A percentile compares a stretch with the other conserved stretches of the same genome.
Evolutionary conservation across 2,113 vertebrate species (phyloP).

Genomic region (Osmerus eperlanus): DNA sequence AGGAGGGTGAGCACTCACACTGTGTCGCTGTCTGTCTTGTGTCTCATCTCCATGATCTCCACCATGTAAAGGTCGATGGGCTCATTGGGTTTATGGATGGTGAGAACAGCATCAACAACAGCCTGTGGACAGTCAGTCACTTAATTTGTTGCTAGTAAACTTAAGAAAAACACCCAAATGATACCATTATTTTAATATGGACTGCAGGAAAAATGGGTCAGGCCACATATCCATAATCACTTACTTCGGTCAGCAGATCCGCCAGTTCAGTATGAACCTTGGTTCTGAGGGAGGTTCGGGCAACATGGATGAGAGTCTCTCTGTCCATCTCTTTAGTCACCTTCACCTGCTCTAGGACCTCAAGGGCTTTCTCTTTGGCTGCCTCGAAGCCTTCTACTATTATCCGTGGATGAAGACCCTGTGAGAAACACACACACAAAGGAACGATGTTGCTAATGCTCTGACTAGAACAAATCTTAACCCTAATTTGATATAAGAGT

Average conservation of each 20-base stretch:
- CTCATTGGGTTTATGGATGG: conserved; percentile 83
- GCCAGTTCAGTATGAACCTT: conserved; percentile 92
- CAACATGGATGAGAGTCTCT: conserved; percentile 88
- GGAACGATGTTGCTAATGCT: too few relatives aligned
- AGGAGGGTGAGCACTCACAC: conserved; percentile 72
- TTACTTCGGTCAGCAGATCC: conserved; percentile 91
- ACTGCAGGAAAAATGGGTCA: too few relatives aligned
- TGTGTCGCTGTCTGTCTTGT: conserved; percentile 95
- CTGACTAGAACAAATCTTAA: too few relatives aligned
- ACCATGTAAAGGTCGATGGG: conserved; percentile 96
- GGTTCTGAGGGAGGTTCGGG: conserved; percentile 92
- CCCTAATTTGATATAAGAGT: too few relatives aligned
- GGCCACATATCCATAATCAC: not conserved
- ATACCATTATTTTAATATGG: too few relatives aligned
- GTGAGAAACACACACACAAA: not conserved
- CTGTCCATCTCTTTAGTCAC: conserved; percentile 89
- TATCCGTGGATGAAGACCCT: conserved; percentile 96
- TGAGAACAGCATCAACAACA: conserved; percentile 90
- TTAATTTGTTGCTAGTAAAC: too few relatives aligned
- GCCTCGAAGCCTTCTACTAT: conserved; percentile 94
- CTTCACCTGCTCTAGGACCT: conserved; percentile 89
- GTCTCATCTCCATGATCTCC: conserved; percentile 99
- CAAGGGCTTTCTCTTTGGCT: conserved; percentile 88
- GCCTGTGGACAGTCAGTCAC: conserved; percentile 70
- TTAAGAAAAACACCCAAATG: too few relatives aligned